Percentiles rank a stretch among this genome's conserved stretches.
Conservation (phyloP, 1,140 invertebrate species). For the Goniozus legneri region DNA sequence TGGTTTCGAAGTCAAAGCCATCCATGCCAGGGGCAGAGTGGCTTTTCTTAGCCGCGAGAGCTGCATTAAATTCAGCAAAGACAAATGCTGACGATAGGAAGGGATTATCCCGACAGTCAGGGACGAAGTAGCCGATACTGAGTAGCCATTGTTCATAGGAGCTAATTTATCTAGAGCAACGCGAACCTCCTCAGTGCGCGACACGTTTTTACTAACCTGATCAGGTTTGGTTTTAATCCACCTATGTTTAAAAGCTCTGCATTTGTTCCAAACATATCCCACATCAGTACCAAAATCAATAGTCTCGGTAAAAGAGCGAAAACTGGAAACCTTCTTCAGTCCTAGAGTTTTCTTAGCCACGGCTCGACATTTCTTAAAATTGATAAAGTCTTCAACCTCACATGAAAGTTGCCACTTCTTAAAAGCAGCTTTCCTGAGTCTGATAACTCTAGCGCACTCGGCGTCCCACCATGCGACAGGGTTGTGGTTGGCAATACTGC, state of each 20-base stretch:
- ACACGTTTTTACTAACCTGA: not conserved
- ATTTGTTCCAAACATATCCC: conserved; percentile 14
- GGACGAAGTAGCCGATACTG: not conserved
- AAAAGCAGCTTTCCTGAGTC: not conserved
- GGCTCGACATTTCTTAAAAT: not conserved
- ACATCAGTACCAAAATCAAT: not conserved
- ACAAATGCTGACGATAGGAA: conserved; percentile 1
- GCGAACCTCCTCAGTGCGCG: not conserved
- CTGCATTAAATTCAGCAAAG: conserved; percentile 8
- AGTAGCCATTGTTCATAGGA: not conserved
- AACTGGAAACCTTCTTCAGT: not conserved
- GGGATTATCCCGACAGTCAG: no score
- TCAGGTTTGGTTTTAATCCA: conserved; percentile 4
- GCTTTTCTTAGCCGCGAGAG: not conserved
- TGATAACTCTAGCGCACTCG: not conserved
- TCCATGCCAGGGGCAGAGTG: conserved; percentile 11
- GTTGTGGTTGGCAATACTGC: not conserved
- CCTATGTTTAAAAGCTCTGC: conserved; percentile 13
- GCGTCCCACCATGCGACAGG: conserved; percentile 1
- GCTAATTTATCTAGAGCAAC: no score
- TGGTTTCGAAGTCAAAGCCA: conserved; percentile 6
- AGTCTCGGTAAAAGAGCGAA: conserved; percentile 4
- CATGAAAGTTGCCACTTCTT: conserved; percentile 1
- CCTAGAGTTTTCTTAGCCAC: not conserved
- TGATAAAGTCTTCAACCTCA: not conserved